phyloP scores from a whole-genome alignment of 64 coral and sea anemone species.

The Montipora efflorescens region DNA sequence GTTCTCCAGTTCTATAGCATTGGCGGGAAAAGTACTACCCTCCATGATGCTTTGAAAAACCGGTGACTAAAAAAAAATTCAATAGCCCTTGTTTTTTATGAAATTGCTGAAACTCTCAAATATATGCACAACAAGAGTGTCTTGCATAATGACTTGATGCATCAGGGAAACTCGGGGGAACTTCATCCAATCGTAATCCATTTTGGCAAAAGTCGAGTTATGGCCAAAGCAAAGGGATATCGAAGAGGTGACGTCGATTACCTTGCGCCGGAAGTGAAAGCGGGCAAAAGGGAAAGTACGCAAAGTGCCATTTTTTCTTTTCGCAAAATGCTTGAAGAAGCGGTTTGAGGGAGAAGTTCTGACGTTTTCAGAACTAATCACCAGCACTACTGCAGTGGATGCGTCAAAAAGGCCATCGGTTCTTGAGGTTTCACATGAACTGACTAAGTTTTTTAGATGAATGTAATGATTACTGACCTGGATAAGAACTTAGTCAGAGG shows the following conservation, averaged over 20 bases:
- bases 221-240: background rate
- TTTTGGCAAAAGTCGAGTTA: background rate
- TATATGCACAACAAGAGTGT: conserved; percentile 35
- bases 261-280: background rate
- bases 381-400: background rate
- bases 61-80: background rate
- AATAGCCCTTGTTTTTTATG: conserved; percentile 1
- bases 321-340: background rate
- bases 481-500: background rate
- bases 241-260: background rate
- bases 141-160: conserved; percentile 58
- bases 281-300: background rate
- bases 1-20: conserved; percentile 59
- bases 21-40: conserved; percentile 11
- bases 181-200: conserved; percentile 7
- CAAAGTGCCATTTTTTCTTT: background rate
- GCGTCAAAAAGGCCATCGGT: background rate
- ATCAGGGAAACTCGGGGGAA: background rate
- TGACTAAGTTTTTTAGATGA: background rate
- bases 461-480: background rate
- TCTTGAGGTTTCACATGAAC: background rate
- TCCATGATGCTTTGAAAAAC: conserved; percentile 34
- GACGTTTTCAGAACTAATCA: background rate
- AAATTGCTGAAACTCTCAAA: conserved; percentile 11
- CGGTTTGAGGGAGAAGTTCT: background rate